Conservation (phyloP, 30 jellyfish, hydroid and myxozoan species). For the Haliclystus octoradiatus region DNA sequence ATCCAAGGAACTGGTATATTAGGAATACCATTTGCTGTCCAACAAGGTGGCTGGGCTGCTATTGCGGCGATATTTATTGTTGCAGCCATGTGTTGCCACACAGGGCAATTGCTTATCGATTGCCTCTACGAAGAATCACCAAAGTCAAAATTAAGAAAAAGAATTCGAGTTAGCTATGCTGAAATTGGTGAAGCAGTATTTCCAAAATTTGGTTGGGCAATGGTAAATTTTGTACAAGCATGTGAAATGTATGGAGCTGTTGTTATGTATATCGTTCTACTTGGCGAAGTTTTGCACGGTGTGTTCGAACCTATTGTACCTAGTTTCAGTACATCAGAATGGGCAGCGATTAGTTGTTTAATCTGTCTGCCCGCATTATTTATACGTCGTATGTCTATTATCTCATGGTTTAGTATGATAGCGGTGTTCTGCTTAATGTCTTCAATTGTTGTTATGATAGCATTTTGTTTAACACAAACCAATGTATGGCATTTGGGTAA, state of each 20-base stretch:
- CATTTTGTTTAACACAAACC: slow-evolving; percentile 57
- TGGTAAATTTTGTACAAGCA: slow-evolving; percentile 55
- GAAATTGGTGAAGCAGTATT: slow-evolving; percentile 87
- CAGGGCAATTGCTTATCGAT: slow-evolving; percentile 70
- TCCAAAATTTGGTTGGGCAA: slow-evolving; percentile 35
- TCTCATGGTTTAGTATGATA: slow-evolving; percentile 82
- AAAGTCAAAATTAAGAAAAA: slow-evolving; percentile 46
- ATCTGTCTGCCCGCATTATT: slow-evolving; percentile 68
- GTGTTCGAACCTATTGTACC: slow-evolving; percentile 37
- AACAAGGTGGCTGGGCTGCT: slow-evolving; percentile 96
- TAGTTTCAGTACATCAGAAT: slow-evolving; percentile 65
- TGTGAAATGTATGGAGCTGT: slow-evolving; percentile 93
- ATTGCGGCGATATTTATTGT: slow-evolving; percentile 73
- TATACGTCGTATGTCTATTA: slow-evolving; percentile 75
- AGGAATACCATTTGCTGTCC: slow-evolving; percentile 71
- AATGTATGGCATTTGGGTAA: slow-evolving; percentile 47
- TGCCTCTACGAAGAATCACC: slow-evolving; percentile 84
- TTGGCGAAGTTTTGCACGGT: slow-evolving; percentile 75
- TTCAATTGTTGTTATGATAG: slow-evolving; percentile 55
- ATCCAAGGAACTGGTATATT: slow-evolving; percentile 92
- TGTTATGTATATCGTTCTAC: slow-evolving; percentile 63
- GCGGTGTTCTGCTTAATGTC: slow-evolving; percentile 87
- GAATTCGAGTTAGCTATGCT: slow-evolving; percentile 77
- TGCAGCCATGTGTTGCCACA: slow-evolving; percentile 76
- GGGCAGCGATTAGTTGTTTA: slow-evolving; percentile 85